Evolutionary conservation across 2,113 vertebrate genomes (phyloP).

Genomic region (Perognathus longimembris): DNA sequence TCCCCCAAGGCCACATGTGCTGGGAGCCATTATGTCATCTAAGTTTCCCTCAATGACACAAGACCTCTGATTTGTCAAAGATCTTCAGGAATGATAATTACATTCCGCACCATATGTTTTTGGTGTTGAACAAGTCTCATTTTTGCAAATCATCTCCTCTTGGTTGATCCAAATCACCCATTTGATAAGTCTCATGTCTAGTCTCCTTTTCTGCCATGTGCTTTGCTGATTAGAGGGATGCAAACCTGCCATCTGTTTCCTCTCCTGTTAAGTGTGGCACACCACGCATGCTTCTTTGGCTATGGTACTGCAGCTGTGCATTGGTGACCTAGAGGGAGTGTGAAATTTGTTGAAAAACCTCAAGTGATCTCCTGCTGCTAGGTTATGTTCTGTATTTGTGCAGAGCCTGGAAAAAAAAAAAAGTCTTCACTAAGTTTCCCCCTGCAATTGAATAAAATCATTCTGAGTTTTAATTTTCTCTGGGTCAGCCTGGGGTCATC

Average conservation of each 20-base stretch:
- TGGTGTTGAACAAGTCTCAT: neutral
- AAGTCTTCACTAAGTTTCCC: conserved; percentile 30
- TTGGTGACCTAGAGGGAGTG: neutral
- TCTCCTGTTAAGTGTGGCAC: neutral
- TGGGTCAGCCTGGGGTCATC: conserved; percentile 63
- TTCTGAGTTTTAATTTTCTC: conserved; percentile 58
- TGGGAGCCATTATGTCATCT: neutral
- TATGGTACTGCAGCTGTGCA: neutral
- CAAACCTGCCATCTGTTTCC: neutral
- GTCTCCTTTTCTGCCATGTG: neutral
- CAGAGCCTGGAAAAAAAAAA: neutral
- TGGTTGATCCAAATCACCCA: neutral
- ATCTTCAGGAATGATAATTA: neutral
- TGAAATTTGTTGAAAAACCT: neutral
- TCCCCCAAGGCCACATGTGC: neutral
- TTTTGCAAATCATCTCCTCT: neutral
- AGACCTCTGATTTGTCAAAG: conserved; percentile 13
- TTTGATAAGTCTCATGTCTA: neutral
- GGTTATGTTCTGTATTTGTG: neutral
- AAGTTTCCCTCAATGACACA: neutral
- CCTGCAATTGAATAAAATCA: conserved; percentile 40
- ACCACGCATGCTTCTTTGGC: neutral
- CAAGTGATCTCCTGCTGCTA: neutral
- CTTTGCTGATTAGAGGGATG: neutral
- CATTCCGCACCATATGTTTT: neutral